These are phyloP conservation scores for Enteromius mattozi DNA, from an alignment of 2,797 vertebrate species.

Conservation along the genomic window DNA sequence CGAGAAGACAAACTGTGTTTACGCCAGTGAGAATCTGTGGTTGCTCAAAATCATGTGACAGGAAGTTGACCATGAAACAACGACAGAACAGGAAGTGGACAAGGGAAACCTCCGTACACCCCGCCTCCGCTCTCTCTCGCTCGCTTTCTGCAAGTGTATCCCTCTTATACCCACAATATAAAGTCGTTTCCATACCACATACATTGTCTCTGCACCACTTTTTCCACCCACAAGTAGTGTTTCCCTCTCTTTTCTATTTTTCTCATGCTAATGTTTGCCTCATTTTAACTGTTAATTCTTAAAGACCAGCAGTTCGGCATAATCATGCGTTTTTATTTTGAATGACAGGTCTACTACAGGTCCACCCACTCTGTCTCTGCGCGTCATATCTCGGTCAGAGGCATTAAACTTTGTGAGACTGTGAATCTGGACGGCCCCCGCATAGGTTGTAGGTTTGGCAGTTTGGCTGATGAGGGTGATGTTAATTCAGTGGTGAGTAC, in stretches of 20 bases:
- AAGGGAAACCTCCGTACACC: constrained; percentile 81
- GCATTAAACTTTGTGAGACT: constrained; percentile 15
- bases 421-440: constrained; percentile 17
- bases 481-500: constrained; percentile 69
- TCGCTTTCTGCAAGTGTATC: constrained; percentile 49
- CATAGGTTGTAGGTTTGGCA: constrained; percentile 45
- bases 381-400: not conserved
- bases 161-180: constrained; percentile 54
- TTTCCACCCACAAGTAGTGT: constrained; percentile 53
- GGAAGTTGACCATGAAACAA: constrained; percentile 78
- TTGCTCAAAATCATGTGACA: constrained; percentile 78
- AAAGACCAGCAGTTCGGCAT: not conserved
- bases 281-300: not conserved
- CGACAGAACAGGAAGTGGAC: constrained; percentile 74
- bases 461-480: constrained; percentile 51
- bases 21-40: constrained; percentile 71
- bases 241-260: constrained; percentile 50
- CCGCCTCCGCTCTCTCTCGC: constrained; percentile 58
- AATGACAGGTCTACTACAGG: constrained; percentile 1
- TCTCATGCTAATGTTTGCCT: not conserved
- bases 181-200: constrained; percentile 59
- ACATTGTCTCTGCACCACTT: constrained; percentile 34
- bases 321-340: constrained; percentile 12
- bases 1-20: constrained; percentile 66
- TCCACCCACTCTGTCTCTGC: constrained; percentile 11